A percentile compares a stretch with the other conserved stretches of the same genome.
Conservation (phyloP, 2,113 vertebrate species). For the Suricata suricatta region DNA sequence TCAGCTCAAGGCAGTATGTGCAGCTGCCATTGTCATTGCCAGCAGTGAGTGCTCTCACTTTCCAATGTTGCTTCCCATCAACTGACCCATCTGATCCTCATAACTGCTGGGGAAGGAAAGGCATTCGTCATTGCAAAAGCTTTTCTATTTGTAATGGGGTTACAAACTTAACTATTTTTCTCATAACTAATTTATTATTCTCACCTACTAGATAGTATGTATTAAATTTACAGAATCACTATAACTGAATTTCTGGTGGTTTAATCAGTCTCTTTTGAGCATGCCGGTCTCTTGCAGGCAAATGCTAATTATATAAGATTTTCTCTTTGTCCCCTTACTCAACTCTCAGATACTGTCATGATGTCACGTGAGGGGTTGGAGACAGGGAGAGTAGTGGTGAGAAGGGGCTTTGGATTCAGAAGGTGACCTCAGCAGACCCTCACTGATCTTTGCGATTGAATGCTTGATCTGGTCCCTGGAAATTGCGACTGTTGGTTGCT, state of each 20-base stretch:
- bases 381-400: neutral
- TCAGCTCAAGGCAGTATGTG: no score
- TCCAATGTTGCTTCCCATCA: neutral
- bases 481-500: no score
- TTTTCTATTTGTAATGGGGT: neutral
- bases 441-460: neutral
- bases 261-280: neutral
- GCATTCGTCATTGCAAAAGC: neutral
- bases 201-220: neutral
- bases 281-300: neutral
- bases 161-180: neutral
- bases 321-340: neutral
- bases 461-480: neutral
- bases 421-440: neutral
- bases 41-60: neutral
- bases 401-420: neutral
- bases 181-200: neutral
- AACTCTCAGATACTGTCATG: neutral
- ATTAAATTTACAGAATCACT: neutral
- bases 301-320: conserved; percentile 24
- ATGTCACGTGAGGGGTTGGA: neutral
- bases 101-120: neutral
- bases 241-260: neutral
- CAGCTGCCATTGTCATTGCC: neutral
- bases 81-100: neutral